These are phyloP conservation scores for Portunus trituberculatus DNA, from an alignment of 1,140 invertebrate species.

Conservation along the genomic window DNA sequence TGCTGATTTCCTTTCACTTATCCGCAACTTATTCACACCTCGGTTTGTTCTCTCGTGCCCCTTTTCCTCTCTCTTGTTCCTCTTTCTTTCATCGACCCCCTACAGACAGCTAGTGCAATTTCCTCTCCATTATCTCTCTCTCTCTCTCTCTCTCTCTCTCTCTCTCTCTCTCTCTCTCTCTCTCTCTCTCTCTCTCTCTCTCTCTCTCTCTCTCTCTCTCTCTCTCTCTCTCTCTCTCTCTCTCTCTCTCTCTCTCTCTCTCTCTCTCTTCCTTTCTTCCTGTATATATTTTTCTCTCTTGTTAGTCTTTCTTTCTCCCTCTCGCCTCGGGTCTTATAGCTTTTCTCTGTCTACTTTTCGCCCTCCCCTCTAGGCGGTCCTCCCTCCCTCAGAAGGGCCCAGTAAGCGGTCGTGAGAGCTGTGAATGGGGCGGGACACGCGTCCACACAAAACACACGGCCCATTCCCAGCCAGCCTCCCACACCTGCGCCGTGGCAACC, in stretches of 20 bases:
- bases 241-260: slow-evolving; percentile 8
- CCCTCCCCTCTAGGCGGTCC: neutral
- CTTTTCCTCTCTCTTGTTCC: neutral
- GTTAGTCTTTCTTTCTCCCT: too few species aligned
- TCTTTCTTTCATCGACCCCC: neutral
- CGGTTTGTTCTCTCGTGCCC: neutral
- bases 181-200: slow-evolving; percentile 20
- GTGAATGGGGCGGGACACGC: slow-evolving; percentile 46
- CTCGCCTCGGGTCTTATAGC: neutral
- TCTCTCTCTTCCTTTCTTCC: neutral
- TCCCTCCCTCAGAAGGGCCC: slow-evolving; percentile 1
- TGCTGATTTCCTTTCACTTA: too few species aligned
- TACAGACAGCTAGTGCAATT: neutral
- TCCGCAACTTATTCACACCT: neutral
- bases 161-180: slow-evolving; percentile 3
- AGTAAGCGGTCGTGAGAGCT: slow-evolving; percentile 37
- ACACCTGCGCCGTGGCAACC: slow-evolving; percentile 44
- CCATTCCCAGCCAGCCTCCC: slow-evolving; percentile 40
- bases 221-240: slow-evolving; percentile 1
- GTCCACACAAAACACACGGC: slow-evolving; percentile 57
- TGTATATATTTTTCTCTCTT: neutral
- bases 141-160: neutral
- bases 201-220: neutral
- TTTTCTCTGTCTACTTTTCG: neutral
- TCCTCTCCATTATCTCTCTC: neutral